Base-by-base conservation (phyloP, 2,797 vertebrate genomes). In the Toxotes lorentzi region DNA sequence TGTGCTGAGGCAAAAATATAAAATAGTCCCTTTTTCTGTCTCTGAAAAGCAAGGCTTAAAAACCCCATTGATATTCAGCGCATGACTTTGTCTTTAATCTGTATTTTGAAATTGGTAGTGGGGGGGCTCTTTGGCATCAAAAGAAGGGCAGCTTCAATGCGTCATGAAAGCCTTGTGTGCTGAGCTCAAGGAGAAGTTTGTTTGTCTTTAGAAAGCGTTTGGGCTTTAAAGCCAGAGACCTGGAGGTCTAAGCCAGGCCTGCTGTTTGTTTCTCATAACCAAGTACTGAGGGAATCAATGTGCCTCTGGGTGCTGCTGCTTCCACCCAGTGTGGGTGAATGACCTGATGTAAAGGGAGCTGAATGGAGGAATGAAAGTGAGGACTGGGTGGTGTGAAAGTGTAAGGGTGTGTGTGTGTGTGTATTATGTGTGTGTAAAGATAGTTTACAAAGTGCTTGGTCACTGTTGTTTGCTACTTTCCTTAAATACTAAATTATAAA, bases 51-150 rank as follows among this genome's bases (percentile, higher is more conserved):
- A 24, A 43, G 47, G 88, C 78, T 91, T 86, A 90, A 84, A 77
- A 83, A 59, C 21, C 30, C 74, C 78, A 90, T 91, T 93, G 84
- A 86, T 85, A 92, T 92, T 87, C 90, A 76, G 79, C 66, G 9
- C 89, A 76, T 83, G 87, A 89, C 86, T 91, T 57, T 70, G 80
- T 86, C 78, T 89, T 87, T 93, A 90, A 91, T 91, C 92, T 86
- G 79, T 72, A 75, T 86, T 91, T 92, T 89, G 72, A 86, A 88
- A 84, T 77, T 81, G 71, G 17, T 7, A 14, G 4, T 0, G 27
- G 38, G 60, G 54, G 47, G 45, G 32, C 4, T 66, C 1, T 45
- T 56, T n/a, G 1, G 75, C 68, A 76, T 79, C 64, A 81, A 83
- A 82, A 78, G 76, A 57, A 69, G 47, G 60, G 45, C 41, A 76